These are phyloP conservation scores for Callinectes sapidus DNA, from an alignment of 2,888 invertebrate species.

Conservation along the genomic window DNA sequence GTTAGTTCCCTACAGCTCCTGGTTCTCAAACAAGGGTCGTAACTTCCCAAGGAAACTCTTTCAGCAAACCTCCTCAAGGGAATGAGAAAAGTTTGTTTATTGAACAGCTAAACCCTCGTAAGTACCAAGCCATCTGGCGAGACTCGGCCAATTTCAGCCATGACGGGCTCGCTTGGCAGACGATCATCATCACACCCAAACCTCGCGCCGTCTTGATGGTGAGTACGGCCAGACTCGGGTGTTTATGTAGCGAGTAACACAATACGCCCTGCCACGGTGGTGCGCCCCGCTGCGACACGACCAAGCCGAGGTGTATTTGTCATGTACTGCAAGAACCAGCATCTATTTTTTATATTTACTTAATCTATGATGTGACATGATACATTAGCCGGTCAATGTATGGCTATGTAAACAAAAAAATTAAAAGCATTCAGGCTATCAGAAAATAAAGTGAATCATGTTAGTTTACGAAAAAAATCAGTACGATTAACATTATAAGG, in stretches of 20 bases:
- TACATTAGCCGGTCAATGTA: not conserved
- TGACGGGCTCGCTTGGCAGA: slow-evolving; percentile 4
- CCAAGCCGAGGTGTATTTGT: not conserved
- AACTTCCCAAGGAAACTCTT: slow-evolving; percentile 32
- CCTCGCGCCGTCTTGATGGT: not conserved
- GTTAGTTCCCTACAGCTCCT: slow-evolving; percentile 29
- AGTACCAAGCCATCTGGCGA: slow-evolving; percentile 15
- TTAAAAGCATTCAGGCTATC: not conserved
- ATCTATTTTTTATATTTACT: not conserved
- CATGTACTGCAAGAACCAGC: not conserved
- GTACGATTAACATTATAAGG: not conserved
- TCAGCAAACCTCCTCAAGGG: slow-evolving; percentile 45
- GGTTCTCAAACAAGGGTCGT: slow-evolving; percentile 13
- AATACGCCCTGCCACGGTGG: not conserved
- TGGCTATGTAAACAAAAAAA: not conserved
- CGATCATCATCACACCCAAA: not conserved
- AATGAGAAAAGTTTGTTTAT: slow-evolving; percentile 50
- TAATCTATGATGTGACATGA: not conserved
- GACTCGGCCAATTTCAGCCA: not conserved
- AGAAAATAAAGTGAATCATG: no score
- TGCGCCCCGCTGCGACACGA: not conserved
- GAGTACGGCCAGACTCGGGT: not conserved
- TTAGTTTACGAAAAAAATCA: not conserved
- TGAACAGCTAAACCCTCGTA: slow-evolving; percentile 42
- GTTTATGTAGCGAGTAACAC: not conserved